phyloP scores from a whole-genome alignment of 2,113 vertebrate species.

The Atherinomorus stipes region DNA sequence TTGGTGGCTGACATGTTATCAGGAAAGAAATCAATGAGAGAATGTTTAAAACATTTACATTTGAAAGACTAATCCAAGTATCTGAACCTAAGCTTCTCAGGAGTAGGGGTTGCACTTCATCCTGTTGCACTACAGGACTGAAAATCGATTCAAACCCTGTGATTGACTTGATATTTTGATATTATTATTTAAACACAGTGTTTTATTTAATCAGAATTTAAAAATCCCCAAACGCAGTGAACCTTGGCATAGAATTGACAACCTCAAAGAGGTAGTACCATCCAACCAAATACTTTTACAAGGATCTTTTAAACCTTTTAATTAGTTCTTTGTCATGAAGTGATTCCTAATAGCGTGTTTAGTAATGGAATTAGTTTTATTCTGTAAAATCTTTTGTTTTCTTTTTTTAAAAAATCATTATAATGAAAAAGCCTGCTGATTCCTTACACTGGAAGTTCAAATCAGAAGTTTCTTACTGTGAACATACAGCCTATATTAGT shows the following conservation, averaged over 20 bases:
- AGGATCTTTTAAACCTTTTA: constrained; percentile 26
- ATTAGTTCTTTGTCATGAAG: constrained; percentile 37
- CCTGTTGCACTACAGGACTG: background rate
- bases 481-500: background rate
- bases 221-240: background rate
- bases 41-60: no score
- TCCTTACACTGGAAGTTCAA: background rate
- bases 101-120: no score
- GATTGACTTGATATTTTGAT: background rate
- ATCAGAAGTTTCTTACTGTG: background rate
- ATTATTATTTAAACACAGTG: constrained; percentile 1
- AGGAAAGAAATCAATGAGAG: no score
- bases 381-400: constrained; percentile 2
- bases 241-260: constrained; percentile 10
- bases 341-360: constrained; percentile 37
- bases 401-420: constrained; percentile 11
- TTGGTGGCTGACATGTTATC: no score
- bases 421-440: constrained; percentile 22
- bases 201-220: background rate
- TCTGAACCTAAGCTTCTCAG: no score
- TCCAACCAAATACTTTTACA: constrained; percentile 16
- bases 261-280: background rate
- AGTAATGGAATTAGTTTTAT: constrained; percentile 30
- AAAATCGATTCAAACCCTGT: background rate
- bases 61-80: no score